A percentile compares a stretch with the other conserved stretches of the same genome.
These are phyloP conservation scores for Gobio occitaniae DNA, from an alignment of 2,797 vertebrate species.

Conservation along the genomic window DNA sequence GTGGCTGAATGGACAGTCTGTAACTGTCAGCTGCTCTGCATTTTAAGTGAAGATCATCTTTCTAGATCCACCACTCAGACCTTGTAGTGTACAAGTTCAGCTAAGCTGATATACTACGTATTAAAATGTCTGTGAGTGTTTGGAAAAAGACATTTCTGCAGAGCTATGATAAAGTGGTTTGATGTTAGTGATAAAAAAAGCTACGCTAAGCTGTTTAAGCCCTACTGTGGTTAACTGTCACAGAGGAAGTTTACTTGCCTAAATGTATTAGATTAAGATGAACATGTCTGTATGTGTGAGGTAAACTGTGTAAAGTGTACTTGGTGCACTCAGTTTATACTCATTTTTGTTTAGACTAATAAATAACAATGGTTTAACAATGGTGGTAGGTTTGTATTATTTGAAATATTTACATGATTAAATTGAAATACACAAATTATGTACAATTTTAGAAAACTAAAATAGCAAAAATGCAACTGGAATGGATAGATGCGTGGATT, in stretches of 20 bases:
- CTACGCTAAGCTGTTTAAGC: not conserved
- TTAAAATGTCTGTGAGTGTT: not conserved
- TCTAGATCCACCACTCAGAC: not conserved
- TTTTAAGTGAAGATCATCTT: not conserved
- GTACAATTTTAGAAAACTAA: not conserved
- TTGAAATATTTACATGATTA: not conserved
- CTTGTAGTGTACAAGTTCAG: not conserved
- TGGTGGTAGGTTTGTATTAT: not conserved
- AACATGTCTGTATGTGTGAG: not conserved
- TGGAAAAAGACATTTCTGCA: not conserved
- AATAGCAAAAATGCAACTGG: not conserved
- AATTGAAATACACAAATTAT: not conserved
- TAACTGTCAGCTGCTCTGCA: conserved; percentile 25
- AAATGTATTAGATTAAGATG: not conserved
- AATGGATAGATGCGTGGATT: not conserved
- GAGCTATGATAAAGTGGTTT: not conserved
- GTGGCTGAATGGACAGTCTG: conserved; percentile 41
- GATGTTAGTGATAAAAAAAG: conserved; percentile 12
- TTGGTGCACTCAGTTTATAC: not conserved
- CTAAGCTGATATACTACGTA: not conserved
- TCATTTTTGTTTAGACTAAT: not conserved
- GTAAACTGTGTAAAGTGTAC: not conserved
- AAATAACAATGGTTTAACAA: not conserved
- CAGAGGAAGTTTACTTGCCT: conserved; percentile 28
- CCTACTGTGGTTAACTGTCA: conserved; percentile 21